These are phyloP conservation scores for Lasioglossum marginatum DNA, from an alignment of 2,888 invertebrate species.

Conservation along the genomic window DNA sequence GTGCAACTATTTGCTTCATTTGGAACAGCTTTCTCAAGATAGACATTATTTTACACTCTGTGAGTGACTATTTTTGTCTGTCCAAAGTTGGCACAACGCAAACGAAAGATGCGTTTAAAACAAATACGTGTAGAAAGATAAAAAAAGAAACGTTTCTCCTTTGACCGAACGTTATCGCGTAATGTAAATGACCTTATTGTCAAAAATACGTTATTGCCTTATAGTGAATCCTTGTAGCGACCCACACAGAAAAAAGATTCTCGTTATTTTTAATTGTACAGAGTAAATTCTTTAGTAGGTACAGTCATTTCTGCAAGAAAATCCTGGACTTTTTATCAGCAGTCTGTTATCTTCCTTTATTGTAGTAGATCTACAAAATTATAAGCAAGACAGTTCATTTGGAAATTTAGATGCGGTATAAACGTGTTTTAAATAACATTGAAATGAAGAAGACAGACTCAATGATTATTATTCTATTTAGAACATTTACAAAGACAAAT, in stretches of 20 bases:
- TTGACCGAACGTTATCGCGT: conserved; percentile 28
- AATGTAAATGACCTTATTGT: conserved; percentile 68
- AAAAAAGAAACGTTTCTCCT: conserved; percentile 28
- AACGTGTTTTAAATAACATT: neutral
- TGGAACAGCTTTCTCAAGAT: conserved; percentile 10
- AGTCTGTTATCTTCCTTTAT: neutral
- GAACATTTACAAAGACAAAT: neutral
- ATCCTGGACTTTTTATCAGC: neutral
- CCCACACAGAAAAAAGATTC: conserved; percentile 50
- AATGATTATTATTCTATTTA: neutral
- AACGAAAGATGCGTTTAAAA: conserved; percentile 35
- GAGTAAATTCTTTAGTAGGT: conserved; percentile 3
- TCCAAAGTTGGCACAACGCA: conserved; percentile 57
- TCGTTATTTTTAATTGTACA: conserved; percentile 43
- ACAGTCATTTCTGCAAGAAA: conserved; percentile 8
- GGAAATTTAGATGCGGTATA: neutral
- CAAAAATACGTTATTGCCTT: conserved; percentile 52
- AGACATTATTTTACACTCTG: conserved; percentile 47
- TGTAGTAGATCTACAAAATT: neutral
- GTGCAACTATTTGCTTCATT: conserved; percentile 15
- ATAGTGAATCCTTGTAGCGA: conserved; percentile 65
- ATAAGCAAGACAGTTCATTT: neutral
- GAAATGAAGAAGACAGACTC: neutral
- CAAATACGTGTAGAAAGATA: conserved; percentile 23
- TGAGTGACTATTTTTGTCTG: conserved; percentile 34